Conservation (phyloP, 1,140 invertebrate species). For the Drosophila malerkotliana region DNA sequence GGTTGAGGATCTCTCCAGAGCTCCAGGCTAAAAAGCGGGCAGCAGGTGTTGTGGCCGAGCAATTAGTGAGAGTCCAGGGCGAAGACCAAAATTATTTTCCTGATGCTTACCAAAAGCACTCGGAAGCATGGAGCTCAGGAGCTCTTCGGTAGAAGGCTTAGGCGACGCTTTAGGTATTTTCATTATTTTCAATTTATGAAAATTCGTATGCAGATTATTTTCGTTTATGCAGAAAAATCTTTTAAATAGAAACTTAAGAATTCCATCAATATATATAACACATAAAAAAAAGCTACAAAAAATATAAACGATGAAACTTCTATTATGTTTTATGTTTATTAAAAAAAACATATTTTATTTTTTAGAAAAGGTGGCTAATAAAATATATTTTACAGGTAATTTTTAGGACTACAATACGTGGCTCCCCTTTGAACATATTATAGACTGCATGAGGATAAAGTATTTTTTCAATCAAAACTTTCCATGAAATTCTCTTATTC, state of each 20-base stretch:
- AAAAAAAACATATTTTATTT: too few relatives aligned
- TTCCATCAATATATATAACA: too few relatives aligned
- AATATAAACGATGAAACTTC: too few relatives aligned
- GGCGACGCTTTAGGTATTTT: slow-evolving; percentile 4
- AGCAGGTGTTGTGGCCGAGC: slow-evolving; percentile 74
- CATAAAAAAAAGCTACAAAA: too few relatives aligned
- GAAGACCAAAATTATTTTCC: slow-evolving; percentile 27
- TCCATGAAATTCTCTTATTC: neutral
- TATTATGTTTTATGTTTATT: too few relatives aligned
- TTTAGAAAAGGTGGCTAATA: too few relatives aligned
- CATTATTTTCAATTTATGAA: slow-evolving; percentile 4
- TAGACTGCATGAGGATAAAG: too few relatives aligned
- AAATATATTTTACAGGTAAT: too few relatives aligned
- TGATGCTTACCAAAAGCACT: slow-evolving; percentile 30
- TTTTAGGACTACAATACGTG: too few relatives aligned
- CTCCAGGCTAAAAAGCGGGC: slow-evolving; percentile 28
- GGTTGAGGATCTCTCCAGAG: slow-evolving; percentile 43
- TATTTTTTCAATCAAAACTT: too few relatives aligned
- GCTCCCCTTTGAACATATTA: too few relatives aligned
- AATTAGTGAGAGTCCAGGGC: slow-evolving; percentile 64
- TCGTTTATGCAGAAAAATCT: neutral
- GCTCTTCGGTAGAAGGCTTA: neutral
- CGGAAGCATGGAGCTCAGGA: neutral
- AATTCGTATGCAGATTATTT: neutral
- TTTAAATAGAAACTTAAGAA: neutral